These are phyloP conservation scores for Contarinia nasturtii DNA, from an alignment of 1,140 invertebrate genomes.

Conservation along the genomic window DNA sequence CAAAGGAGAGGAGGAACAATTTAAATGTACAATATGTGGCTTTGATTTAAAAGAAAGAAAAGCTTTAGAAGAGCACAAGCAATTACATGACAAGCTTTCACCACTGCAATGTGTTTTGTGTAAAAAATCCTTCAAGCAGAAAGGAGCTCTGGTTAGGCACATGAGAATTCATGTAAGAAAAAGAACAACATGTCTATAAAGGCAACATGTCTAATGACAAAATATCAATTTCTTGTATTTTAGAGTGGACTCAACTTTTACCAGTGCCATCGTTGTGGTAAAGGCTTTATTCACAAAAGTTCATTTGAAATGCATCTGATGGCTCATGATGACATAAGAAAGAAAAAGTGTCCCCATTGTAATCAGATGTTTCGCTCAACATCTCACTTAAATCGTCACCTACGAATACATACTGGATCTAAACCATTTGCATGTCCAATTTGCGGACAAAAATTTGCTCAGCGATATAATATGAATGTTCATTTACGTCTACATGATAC, in stretches of 20 bases:
- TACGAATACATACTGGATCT: constrained; percentile 89
- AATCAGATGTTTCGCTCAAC: not conserved
- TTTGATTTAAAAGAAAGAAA: not conserved
- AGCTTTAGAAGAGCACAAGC: not conserved
- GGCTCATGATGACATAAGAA: not conserved
- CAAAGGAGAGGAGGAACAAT: not conserved
- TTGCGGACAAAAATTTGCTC: constrained; percentile 95
- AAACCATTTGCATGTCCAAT: constrained; percentile 91
- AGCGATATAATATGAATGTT: not conserved
- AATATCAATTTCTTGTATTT: too few relatives aligned
- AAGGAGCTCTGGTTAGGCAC: not conserved
- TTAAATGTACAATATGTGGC: not conserved
- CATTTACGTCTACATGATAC: not conserved
- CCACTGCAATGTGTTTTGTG: not conserved
- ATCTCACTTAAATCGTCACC: constrained; percentile 82
- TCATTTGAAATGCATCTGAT: not conserved
- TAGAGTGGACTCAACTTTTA: not conserved
- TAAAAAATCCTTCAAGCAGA: not conserved
- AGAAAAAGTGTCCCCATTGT: not conserved
- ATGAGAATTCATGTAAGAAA: not conserved
- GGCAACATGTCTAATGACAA: too few relatives aligned
- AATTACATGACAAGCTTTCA: not conserved
- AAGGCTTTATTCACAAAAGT: not conserved
- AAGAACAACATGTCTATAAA: too few relatives aligned
- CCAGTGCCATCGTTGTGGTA: not conserved